Percentiles rank a stretch among this genome's conserved stretches.
phyloP scores from a whole-genome alignment of 1,140 invertebrate genomes.

The Atta colombica region DNA sequence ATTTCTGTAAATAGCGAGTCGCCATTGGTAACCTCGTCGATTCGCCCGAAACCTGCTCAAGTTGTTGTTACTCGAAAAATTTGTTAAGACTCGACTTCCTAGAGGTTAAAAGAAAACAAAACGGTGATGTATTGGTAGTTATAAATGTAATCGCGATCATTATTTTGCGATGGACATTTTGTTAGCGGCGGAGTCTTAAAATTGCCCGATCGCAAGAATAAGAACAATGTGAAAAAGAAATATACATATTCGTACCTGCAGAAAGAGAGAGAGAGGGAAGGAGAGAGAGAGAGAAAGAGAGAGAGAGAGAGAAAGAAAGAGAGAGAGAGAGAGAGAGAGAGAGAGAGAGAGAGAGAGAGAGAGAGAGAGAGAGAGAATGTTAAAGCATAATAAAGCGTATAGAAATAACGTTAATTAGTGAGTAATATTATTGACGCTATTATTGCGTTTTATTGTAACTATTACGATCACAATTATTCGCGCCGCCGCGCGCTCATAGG shows the following conservation, averaged over 20 bases:
- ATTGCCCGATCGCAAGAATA: conserved; percentile 12
- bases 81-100: conserved; percentile 45
- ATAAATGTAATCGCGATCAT: conserved; percentile 40
- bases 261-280: conserved; percentile 49
- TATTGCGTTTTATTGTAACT: conserved; percentile 75
- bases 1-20: conserved; percentile 53
- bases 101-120: conserved; percentile 11
- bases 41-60: conserved; percentile 61
- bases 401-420: conserved; percentile 78
- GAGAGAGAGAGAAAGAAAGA: conserved; percentile 63
- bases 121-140: conserved; percentile 46
- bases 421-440: conserved; percentile 74
- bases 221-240: conserved; percentile 18
- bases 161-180: conserved; percentile 2
- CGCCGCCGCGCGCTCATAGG: conserved; percentile 9
- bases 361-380: conserved; percentile 61
- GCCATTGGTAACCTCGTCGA: conserved; percentile 54
- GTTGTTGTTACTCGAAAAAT: conserved; percentile 48
- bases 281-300: conserved; percentile 63
- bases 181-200: neutral
- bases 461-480: conserved; percentile 66
- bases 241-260: conserved; percentile 72
- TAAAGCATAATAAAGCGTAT: conserved; percentile 76
- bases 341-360: conserved; percentile 63
- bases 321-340: conserved; percentile 59